Evolutionary conservation across 1,140 invertebrate species (phyloP), one percentile per base, ranked within the genome.

Genomic region (Archivesica marissinica): DNA sequence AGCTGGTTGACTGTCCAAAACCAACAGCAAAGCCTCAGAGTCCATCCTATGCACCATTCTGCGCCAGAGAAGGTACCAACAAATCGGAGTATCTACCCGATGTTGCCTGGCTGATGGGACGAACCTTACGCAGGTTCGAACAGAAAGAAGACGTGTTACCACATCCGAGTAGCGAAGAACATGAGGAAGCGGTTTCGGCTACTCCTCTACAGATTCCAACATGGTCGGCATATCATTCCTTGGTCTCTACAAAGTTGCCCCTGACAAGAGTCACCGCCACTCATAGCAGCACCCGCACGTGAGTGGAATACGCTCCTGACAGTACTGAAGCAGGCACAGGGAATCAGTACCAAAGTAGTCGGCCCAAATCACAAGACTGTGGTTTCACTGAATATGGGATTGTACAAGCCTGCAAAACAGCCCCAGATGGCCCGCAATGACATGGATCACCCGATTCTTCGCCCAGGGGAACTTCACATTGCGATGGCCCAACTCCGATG

Each of bases 241-340:
- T 7, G 2, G 23, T 78, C 17, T 6, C 39, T 28, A 2, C 38
- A 0, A 23, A 17, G 20, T 23, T 78, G 4, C 52, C 13, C 28
- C 9, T 78, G 9, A 61, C 75, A 23, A 0, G 38, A 20, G 75
- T 78, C 52, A 35, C 38, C 56, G 6, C 52, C 56, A 38, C 6
- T 78, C 15, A 56, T 78, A 15, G 33, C 75, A 23, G 75, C 75
- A 33, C 75, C 75, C 15, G 75, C 52, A 15, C 54, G 72, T 41
- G 52, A 82, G 33, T 72, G 64, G 2, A 6, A 1, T 11, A 74
- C 64, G 39, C 20, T 74, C 11, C 20, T 72, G 9, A 72, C 68
- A 7, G 52, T 56, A 2, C 30, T 82, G 11, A 35, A 20, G 38
- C 79, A 72, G 38, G 41, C 66, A 0, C 44, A 72, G 11, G 28